phyloP scores from a whole-genome alignment of 2,113 vertebrate species.

The Alethe diademata region DNA sequence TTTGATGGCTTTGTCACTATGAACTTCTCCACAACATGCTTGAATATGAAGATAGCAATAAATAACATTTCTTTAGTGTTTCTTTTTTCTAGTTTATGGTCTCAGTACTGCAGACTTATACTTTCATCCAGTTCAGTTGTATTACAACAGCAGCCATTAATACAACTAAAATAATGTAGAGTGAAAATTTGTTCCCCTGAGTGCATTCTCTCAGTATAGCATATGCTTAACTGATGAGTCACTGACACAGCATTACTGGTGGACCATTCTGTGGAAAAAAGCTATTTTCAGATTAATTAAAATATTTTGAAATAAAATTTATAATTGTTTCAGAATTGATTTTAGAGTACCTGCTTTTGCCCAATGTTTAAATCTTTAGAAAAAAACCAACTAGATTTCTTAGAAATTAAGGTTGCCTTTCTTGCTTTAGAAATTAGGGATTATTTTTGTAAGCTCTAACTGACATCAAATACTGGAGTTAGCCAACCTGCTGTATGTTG shows the following conservation, averaged over 20 bases:
- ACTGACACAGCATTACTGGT: neutral
- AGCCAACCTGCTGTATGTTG: neutral
- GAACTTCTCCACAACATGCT: neutral
- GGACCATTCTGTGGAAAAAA: neutral
- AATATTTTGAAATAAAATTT: constrained; percentile 5
- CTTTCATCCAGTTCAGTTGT: neutral
- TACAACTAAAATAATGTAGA: neutral
- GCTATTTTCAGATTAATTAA: neutral
- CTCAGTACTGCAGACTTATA: neutral
- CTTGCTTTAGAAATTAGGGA: neutral
- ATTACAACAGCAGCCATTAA: neutral
- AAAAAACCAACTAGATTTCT: neutral
- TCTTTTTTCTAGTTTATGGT: neutral
- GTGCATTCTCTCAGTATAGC: neutral
- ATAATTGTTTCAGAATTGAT: neutral
- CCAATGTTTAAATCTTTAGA: neutral
- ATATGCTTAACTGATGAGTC: neutral
- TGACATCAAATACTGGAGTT: neutral
- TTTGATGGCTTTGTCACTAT: neutral
- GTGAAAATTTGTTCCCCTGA: neutral
- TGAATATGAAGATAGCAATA: neutral
- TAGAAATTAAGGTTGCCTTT: neutral
- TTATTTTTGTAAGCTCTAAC: neutral
- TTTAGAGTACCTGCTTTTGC: neutral
- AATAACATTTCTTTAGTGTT: neutral